A percentile compares a stretch with the other conserved stretches of the same genome.
Evolutionary conservation across 1,140 invertebrate species (phyloP).

Genomic region (Lepidurus arcticus): DNA sequence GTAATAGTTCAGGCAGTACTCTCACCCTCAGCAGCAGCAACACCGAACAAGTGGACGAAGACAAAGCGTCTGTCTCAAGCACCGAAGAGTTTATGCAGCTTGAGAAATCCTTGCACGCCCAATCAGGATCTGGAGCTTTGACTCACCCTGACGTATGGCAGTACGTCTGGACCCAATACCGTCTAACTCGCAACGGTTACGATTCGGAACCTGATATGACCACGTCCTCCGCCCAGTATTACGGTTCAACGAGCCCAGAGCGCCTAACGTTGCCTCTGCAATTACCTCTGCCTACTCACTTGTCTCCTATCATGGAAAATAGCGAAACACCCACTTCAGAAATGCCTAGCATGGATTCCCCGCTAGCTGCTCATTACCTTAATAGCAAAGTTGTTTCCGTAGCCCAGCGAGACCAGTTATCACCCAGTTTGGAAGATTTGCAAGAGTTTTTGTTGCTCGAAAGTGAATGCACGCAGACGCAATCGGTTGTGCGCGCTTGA

Average conservation of each 20-base stretch:
- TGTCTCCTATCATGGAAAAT: constrained; percentile 55
- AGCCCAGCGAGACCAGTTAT: constrained; percentile 52
- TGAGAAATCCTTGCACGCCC: not conserved
- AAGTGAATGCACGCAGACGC: constrained; percentile 52
- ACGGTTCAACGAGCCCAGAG: not conserved
- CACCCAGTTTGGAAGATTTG: constrained; percentile 54
- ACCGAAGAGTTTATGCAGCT: not conserved
- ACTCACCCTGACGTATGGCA: not conserved
- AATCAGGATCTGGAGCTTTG: not conserved
- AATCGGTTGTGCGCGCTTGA: not conserved
- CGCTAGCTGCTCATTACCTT: constrained; percentile 34
- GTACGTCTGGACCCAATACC: not conserved
- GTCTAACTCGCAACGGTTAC: not conserved
- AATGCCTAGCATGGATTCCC: not conserved
- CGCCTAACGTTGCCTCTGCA: constrained; percentile 16
- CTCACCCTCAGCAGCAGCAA: not conserved
- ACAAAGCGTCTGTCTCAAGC: constrained; percentile 7
- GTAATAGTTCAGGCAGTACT: not conserved
- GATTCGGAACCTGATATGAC: not conserved
- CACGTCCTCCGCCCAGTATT: not conserved
- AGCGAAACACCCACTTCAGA: constrained; percentile 50
- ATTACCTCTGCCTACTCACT: constrained; percentile 38
- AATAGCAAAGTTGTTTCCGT: constrained; percentile 50
- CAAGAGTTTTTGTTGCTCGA: constrained; percentile 60
- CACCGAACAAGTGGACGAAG: not conserved